These are phyloP conservation scores for Nasonia longicornis DNA, from an alignment of 1,140 invertebrate genomes.

Conservation along the genomic window DNA sequence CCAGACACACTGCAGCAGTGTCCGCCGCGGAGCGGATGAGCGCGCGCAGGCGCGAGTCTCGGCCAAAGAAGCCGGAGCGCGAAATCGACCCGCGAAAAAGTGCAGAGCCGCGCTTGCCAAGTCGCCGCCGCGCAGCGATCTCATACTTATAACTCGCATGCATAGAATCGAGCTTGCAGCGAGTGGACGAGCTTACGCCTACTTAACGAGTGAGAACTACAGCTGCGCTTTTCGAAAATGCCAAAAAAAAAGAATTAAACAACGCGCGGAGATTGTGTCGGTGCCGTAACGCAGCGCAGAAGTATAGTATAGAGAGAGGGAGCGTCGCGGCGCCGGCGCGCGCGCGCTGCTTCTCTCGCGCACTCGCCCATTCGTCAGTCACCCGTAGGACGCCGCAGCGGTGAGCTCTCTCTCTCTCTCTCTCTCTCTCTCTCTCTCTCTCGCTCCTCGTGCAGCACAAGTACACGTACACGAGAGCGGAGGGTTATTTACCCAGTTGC, in stretches of 20 bases:
- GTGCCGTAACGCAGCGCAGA: background rate
- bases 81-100: constrained; percentile 67
- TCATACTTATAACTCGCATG: too few species aligned
- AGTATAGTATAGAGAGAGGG: constrained; percentile 5
- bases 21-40: background rate
- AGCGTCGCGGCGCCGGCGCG: constrained; percentile 20
- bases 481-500: background rate
- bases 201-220: too few species aligned
- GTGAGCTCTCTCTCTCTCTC: background rate
- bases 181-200: too few species aligned
- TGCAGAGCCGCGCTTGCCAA: constrained; percentile 6
- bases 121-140: background rate
- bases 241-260: background rate
- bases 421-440: too few species aligned
- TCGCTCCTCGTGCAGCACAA: background rate
- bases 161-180: too few species aligned
- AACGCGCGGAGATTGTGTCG: background rate
- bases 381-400: constrained; percentile 64
- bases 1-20: background rate
- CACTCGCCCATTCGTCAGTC: constrained; percentile 54
- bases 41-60: background rate
- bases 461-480: background rate
- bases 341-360: constrained; percentile 2
- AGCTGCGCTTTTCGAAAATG: too few species aligned
- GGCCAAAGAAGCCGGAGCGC: constrained; percentile 46